phyloP scores from a whole-genome alignment of 2,888 invertebrate species.

The Stenichneumon culpator region DNA sequence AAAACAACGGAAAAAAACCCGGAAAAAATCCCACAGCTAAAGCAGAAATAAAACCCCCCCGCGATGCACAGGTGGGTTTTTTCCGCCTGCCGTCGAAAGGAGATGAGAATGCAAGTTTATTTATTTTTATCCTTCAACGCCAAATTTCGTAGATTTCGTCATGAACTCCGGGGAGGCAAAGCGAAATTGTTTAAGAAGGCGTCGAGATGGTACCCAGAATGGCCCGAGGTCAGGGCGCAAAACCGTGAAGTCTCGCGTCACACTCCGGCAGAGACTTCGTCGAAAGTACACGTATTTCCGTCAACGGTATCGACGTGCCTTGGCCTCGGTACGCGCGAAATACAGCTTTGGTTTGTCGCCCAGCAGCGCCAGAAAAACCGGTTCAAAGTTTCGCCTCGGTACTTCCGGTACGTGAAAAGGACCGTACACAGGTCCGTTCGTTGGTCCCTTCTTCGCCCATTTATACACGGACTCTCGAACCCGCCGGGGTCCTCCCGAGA shows the following conservation, averaged over 20 bases:
- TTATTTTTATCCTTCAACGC: too few species aligned
- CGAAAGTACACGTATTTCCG: constrained; percentile 25
- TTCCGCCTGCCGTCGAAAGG: too few species aligned
- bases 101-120: too few species aligned
- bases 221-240: constrained; percentile 49
- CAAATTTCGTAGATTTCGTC: too few species aligned
- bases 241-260: constrained; percentile 28
- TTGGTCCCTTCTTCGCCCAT: neutral
- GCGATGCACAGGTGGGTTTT: too few species aligned
- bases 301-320: neutral
- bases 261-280: constrained; percentile 11
- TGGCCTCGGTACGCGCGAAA: constrained; percentile 1
- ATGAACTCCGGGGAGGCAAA: too few species aligned
- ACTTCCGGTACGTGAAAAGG: constrained; percentile 39
- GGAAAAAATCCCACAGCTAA: too few species aligned
- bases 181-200: neutral
- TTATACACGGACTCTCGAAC: neutral
- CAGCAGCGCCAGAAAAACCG: constrained; percentile 29
- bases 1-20: too few species aligned
- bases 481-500: constrained; percentile 41
- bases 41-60: too few species aligned
- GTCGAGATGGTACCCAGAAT: neutral
- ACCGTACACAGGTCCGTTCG: constrained; percentile 11
- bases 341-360: constrained; percentile 42
- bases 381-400: constrained; percentile 42